A percentile compares a stretch with the other conserved stretches of the same genome.
phyloP scores from a whole-genome alignment of 2,113 vertebrate species.

The Podarcis cretensis region DNA sequence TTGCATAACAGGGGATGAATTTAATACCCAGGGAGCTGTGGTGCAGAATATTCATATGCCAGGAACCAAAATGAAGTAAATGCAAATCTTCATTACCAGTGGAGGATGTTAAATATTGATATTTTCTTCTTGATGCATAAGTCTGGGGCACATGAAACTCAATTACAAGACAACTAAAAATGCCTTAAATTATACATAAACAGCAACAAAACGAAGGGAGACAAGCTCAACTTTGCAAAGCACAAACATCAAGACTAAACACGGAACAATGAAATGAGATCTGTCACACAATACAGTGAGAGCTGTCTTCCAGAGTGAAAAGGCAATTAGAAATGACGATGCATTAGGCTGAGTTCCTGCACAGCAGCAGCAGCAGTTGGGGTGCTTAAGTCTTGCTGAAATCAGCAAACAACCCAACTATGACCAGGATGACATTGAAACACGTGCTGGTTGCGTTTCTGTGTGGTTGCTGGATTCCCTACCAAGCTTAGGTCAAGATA shows the following conservation, averaged over 20 bases:
- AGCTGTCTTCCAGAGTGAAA: not conserved
- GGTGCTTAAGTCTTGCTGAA: not conserved
- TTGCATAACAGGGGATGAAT: slow-evolving; percentile 64
- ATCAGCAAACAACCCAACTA: not conserved
- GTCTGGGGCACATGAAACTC: slow-evolving; percentile 64
- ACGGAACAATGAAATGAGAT: not conserved
- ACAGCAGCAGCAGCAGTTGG: not conserved
- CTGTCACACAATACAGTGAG: rapidly evolving
- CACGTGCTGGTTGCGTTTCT: not conserved
- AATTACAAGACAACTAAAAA: slow-evolving; percentile 59
- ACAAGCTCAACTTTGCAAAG: not conserved
- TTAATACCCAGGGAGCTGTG: slow-evolving; percentile 46
- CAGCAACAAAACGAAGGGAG: slow-evolving; percentile 44
- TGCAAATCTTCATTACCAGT: slow-evolving; percentile 70
- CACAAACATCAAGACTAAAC: not conserved
- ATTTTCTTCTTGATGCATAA: slow-evolving; percentile 61
- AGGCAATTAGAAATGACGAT: slow-evolving; percentile 4
- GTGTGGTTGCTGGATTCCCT: not conserved
- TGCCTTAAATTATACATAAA: slow-evolving; percentile 60
- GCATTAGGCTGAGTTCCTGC: not conserved
- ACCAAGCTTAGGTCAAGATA: not conserved
- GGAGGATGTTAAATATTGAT: slow-evolving; percentile 72
- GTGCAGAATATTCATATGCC: slow-evolving; percentile 63
- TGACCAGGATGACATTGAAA: not conserved
- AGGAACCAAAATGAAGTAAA: slow-evolving; percentile 61